Percentiles rank a stretch among this genome's conserved stretches.
phyloP scores from a whole-genome alignment of 2,888 invertebrate genomes.

The Mallateleia sp. region DNA sequence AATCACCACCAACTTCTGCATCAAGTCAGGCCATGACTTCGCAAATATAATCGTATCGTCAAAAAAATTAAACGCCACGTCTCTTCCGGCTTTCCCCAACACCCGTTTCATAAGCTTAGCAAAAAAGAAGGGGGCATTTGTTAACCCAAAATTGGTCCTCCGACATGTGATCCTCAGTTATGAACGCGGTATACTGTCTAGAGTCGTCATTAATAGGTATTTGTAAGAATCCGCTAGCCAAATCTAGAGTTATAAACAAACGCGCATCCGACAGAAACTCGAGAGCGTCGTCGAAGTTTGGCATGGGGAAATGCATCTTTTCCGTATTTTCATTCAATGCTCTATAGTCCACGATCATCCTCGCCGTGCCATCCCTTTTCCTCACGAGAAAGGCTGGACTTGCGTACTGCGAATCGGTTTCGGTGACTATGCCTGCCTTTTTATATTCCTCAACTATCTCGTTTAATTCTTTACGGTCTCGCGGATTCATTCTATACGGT shows the following conservation, averaged over 20 bases:
- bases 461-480: conserved; percentile 29
- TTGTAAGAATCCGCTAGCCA: too few relatives aligned
- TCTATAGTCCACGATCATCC: conserved; percentile 24
- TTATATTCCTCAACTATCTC: neutral
- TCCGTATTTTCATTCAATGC: conserved; percentile 8
- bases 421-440: conserved; percentile 50
- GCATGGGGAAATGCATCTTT: conserved; percentile 16
- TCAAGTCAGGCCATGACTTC: neutral
- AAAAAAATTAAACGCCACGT: neutral
- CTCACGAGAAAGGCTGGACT: conserved; percentile 56
- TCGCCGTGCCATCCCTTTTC: conserved; percentile 52
- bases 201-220: too few relatives aligned
- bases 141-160: too few relatives aligned
- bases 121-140: too few relatives aligned
- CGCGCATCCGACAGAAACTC: neutral
- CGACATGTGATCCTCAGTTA: too few relatives aligned
- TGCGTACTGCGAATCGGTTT: conserved; percentile 65
- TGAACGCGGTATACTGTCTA: too few relatives aligned
- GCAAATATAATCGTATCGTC: too few relatives aligned
- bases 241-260: too few relatives aligned
- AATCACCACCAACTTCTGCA: too few relatives aligned
- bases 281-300: conserved; percentile 14
- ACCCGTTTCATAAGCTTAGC: too few relatives aligned
- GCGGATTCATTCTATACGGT: conserved; percentile 51
- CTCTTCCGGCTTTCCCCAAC: too few relatives aligned